Evolutionary conservation across 2,797 vertebrate genomes (phyloP).

Genomic region (Lepidocolaptes lacrymiger): DNA sequence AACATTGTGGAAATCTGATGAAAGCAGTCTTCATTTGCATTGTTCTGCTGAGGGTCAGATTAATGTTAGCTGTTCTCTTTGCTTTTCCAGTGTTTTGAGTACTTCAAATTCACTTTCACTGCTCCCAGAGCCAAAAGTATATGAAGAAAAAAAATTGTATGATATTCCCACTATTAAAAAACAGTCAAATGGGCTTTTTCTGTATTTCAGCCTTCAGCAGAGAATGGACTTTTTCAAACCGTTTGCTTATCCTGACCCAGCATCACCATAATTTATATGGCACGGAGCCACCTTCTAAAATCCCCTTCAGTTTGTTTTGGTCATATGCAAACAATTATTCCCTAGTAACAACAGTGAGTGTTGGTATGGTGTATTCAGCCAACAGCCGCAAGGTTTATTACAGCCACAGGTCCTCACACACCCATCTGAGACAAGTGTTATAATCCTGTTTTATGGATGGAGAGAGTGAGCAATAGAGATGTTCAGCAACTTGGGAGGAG

Average conservation of each 20-base stretch:
- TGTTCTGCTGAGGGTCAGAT: conserved; percentile 10
- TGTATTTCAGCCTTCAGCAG: background rate
- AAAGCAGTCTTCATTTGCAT: background rate
- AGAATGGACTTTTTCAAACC: background rate
- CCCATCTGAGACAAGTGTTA: conserved; percentile 34
- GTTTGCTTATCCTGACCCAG: background rate
- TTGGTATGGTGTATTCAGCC: background rate
- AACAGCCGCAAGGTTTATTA: conserved; percentile 22
- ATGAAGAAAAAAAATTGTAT: background rate
- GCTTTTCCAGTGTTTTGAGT: background rate
- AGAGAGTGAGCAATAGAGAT: background rate
- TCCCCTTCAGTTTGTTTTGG: background rate
- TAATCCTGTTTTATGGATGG: background rate
- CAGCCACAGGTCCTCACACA: conserved; percentile 12
- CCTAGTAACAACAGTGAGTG: background rate
- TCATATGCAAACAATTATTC: conserved; percentile 16
- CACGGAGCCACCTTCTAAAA: background rate
- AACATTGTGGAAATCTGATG: conserved; percentile 42
- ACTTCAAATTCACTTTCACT: conserved; percentile 4
- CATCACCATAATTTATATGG: background rate
- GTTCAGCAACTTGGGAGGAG: background rate
- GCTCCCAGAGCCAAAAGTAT: conserved; percentile 21
- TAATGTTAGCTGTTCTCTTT: conserved; percentile 8
- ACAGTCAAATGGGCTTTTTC: background rate
- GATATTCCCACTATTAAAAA: background rate